phyloP scores from a whole-genome alignment of 2,113 vertebrate genomes.

The Protobothrops mucrosquamatus region DNA sequence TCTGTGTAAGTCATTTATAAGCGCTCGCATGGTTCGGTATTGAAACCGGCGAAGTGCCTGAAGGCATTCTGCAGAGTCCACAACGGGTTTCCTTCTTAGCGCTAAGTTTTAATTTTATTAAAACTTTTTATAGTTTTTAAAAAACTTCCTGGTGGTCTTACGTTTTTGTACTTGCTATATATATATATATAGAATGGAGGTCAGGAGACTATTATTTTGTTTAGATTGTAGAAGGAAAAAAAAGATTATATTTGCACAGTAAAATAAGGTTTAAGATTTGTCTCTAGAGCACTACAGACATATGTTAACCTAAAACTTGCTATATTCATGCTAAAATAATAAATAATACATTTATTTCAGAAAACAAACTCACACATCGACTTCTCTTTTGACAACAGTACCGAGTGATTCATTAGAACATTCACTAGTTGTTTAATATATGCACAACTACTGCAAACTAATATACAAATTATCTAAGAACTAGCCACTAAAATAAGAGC shows the following conservation, averaged over 20 bases:
- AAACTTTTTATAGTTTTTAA: too few relatives aligned
- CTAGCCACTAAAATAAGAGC: conserved; percentile 40
- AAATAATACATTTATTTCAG: conserved; percentile 66
- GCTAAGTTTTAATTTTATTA: too few relatives aligned
- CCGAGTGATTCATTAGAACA: conserved; percentile 32
- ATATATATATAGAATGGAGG: conserved; percentile 11
- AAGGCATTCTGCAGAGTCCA: too few relatives aligned
- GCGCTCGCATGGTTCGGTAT: too few relatives aligned
- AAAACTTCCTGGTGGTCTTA: too few relatives aligned
- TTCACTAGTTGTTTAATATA: conserved; percentile 36
- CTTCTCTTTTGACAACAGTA: conserved; percentile 32
- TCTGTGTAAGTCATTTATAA: too few relatives aligned
- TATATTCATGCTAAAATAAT: conserved; percentile 27
- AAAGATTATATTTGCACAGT: neutral
- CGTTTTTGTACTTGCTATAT: too few relatives aligned
- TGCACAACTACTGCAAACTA: conserved; percentile 43
- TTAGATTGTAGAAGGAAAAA: neutral
- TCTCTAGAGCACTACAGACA: conserved; percentile 13
- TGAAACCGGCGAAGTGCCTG: too few relatives aligned
- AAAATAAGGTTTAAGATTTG: conserved; percentile 2
- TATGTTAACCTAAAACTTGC: conserved; percentile 24
- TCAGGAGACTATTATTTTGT: conserved; percentile 12
- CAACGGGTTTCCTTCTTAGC: too few relatives aligned
- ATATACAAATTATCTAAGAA: conserved; percentile 52
- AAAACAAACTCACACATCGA: conserved; percentile 8